A percentile compares a stretch with the other conserved stretches of the same genome.
These are phyloP conservation scores for Eurytemora carolleeae DNA, from an alignment of 1,140 invertebrate species.

Conservation along the genomic window DNA sequence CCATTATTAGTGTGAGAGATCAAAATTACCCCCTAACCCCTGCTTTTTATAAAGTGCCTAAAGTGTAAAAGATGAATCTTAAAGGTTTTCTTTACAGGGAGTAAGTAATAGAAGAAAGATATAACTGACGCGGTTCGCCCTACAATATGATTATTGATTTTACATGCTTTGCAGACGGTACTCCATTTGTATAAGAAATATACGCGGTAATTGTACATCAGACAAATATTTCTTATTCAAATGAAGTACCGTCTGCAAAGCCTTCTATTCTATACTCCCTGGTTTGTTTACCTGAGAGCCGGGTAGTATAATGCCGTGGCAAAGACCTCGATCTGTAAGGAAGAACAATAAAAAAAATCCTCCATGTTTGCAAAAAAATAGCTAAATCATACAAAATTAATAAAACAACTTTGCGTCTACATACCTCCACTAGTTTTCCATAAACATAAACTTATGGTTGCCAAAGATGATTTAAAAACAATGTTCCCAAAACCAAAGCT, in stretches of 20 bases:
- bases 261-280: neutral
- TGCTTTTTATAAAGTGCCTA: no score
- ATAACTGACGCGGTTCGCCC: no score
- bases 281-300: neutral
- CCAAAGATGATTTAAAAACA: neutral
- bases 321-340: conserved; percentile 31
- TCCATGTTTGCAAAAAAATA: neutral
- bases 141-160: neutral
- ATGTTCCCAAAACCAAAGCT: neutral
- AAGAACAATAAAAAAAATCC: conserved; percentile 16
- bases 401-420: no score
- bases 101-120: no score
- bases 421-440: no score
- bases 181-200: neutral
- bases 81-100: no score
- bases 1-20: no score
- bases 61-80: no score
- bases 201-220: neutral
- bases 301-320: conserved; percentile 12
- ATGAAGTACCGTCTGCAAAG: neutral
- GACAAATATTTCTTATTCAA: neutral
- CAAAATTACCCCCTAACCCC: no score
- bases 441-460: neutral
- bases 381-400: no score
- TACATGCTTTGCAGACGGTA: neutral